phyloP scores from a whole-genome alignment of 1,140 invertebrate species.

The Phenacoccus solenopsis region DNA sequence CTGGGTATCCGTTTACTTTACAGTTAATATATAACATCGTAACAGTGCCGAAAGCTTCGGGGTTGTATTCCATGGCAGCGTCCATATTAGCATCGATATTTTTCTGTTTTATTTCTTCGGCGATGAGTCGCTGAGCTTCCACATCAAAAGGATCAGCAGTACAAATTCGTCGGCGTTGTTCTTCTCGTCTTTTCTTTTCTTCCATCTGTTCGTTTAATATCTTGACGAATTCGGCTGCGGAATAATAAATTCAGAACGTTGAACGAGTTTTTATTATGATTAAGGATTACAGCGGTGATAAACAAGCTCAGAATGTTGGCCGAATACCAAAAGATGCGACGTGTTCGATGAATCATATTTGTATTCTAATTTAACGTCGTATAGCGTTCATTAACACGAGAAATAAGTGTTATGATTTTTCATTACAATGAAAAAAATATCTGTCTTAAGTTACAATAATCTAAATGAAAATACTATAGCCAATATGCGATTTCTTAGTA shows the following conservation, averaged over 20 bases:
- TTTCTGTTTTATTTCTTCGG: constrained; percentile 87
- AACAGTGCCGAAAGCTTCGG: constrained; percentile 94
- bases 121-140: constrained; percentile 85
- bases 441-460: too few relatives aligned
- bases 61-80: constrained; percentile 94
- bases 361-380: too few relatives aligned
- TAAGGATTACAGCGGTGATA: too few relatives aligned
- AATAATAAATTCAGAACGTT: background rate
- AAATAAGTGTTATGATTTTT: too few relatives aligned
- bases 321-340: background rate
- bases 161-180: constrained; percentile 73
- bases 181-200: constrained; percentile 60
- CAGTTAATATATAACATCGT: constrained; percentile 96
- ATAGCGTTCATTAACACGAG: too few relatives aligned
- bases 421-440: too few relatives aligned
- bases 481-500: too few relatives aligned
- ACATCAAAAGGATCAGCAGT: constrained; percentile 90
- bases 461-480: too few relatives aligned
- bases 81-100: constrained; percentile 99
- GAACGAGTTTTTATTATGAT: background rate
- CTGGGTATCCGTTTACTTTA: constrained; percentile 86
- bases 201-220: constrained; percentile 71
- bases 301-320: background rate
- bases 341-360: too few relatives aligned
- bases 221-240: constrained; percentile 62